Evolutionary conservation across 2,113 vertebrate genomes (phyloP).

Genomic region (Antigone vipio): DNA sequence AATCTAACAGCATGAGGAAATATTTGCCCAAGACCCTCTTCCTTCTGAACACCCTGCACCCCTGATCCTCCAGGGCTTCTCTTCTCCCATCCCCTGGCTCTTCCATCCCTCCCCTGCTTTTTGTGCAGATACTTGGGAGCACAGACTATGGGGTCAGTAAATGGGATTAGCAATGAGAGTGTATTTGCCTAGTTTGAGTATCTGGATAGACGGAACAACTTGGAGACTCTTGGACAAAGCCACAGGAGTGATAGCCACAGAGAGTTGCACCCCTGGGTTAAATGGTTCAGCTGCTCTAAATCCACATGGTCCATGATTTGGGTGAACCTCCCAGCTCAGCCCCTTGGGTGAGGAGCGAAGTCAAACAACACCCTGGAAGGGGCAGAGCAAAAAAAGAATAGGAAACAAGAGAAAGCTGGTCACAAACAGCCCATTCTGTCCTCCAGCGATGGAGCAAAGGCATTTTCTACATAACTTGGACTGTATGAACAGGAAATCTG

Average conservation of each 20-base stretch:
- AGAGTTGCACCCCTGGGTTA: neutral
- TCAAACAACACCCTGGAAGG: neutral
- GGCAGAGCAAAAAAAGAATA: neutral
- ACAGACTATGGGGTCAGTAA: neutral
- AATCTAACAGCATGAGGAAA: neutral
- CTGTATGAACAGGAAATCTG: neutral
- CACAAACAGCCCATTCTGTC: slow-evolving; percentile 22
- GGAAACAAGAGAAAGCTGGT: neutral
- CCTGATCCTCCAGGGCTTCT: neutral
- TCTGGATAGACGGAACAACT: neutral
- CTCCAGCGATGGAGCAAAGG: neutral
- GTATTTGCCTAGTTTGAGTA: neutral
- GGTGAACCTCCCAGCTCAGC: neutral
- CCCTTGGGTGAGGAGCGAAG: neutral
- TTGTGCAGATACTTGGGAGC: neutral
- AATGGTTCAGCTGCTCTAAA: neutral
- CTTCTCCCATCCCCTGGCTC: neutral
- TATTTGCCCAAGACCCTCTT: neutral
- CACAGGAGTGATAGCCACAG: neutral
- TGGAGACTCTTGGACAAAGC: neutral
- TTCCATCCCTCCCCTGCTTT: neutral
- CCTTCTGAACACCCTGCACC: neutral
- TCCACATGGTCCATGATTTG: neutral
- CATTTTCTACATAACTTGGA: slow-evolving; percentile 46
- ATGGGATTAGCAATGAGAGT: neutral